phyloP scores from a whole-genome alignment of 1,140 invertebrate species.

The Tetramorium simillimum region DNA sequence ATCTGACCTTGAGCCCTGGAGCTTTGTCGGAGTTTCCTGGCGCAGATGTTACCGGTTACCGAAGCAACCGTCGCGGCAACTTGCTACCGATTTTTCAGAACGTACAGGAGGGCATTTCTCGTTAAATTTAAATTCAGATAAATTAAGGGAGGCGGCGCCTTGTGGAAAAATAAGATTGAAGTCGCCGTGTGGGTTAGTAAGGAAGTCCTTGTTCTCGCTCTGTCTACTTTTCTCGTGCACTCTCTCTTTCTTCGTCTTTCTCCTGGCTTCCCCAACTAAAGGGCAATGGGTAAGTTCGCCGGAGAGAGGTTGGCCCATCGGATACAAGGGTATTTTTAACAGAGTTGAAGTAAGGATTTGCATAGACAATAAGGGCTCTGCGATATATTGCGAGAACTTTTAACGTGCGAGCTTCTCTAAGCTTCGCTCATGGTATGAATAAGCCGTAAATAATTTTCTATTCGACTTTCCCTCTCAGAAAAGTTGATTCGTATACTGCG shows the following conservation, averaged over 20 bases:
- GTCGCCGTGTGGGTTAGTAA: conserved; percentile 58
- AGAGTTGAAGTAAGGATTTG: conserved; percentile 80
- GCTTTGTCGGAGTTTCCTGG: conserved; percentile 11
- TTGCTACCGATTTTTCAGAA: conserved; percentile 54
- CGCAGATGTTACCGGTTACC: conserved; percentile 59
- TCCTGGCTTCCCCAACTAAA: background rate
- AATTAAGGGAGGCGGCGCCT: conserved; percentile 69
- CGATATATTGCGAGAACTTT: conserved; percentile 80
- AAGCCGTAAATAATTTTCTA: conserved; percentile 79
- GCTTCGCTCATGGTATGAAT: conserved; percentile 69
- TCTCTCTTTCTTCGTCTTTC: background rate
- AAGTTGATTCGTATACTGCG: background rate
- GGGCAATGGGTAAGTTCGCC: conserved; percentile 39
- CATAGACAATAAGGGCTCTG: conserved; percentile 77
- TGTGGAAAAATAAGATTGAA: conserved; percentile 75
- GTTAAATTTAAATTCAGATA: conserved; percentile 79
- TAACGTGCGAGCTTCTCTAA: conserved; percentile 67
- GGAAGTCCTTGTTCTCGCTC: conserved; percentile 20
- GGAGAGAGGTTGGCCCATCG: conserved; percentile 53
- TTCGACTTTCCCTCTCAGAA: conserved; percentile 71
- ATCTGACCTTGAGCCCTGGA: conserved; percentile 47
- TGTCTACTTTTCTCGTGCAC: background rate
- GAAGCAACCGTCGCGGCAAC: conserved; percentile 43
- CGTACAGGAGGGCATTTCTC: conserved; percentile 58
- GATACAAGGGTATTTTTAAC: conserved; percentile 78